Base-by-base conservation (phyloP, 2,888 invertebrate genomes). In the Boloria selene region DNA sequence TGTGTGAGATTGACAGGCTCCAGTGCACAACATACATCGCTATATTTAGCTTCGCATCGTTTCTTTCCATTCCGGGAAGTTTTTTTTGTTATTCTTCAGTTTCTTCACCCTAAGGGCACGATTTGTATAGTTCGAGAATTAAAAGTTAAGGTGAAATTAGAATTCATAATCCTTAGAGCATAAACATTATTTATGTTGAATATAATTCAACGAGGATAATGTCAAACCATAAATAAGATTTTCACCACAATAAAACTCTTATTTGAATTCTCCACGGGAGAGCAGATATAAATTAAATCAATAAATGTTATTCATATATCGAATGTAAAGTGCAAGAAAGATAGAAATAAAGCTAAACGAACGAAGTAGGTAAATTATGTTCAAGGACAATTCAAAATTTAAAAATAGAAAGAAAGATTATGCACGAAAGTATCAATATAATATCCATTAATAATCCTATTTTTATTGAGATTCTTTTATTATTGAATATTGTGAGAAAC, bases 1-100 rank as follows among this genome's bases (percentile, higher is more conserved):
- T 81, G 84, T 85, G 82, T 82, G 78, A 73, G 79, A 83, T 79
- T 87, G 90, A 90, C 88, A 88, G 83, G 90, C 88, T 89, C 75
- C 80, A 83, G 77, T 87, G 89, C 83, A 77, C 85, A 68, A 65
- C 51, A 63, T 65, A 61, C 77, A 79, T 82, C 74, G 82, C 86
- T 87, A 86, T 87, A 88, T 89, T 87, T 85, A 87, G 86, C 81
- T 80, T 72, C 80, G 83, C 83, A 82, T 83, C 81, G 82, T 83
- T 84, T 84, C 76, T 79, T 76, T 78, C 77, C 77, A 78, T 78
- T 70, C 64, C 69, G 69, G 70, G 70, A 72, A 75, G 55, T 56
- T 69, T 61, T 72, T 73, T 74, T 72, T 70, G 55, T 68, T 47
- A 67, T 65, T 71, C 67, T 65, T 67, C 56, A 69, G 68, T 65